phyloP scores from a whole-genome alignment of 2,797 vertebrate genomes.

The Psittacula echo region DNA sequence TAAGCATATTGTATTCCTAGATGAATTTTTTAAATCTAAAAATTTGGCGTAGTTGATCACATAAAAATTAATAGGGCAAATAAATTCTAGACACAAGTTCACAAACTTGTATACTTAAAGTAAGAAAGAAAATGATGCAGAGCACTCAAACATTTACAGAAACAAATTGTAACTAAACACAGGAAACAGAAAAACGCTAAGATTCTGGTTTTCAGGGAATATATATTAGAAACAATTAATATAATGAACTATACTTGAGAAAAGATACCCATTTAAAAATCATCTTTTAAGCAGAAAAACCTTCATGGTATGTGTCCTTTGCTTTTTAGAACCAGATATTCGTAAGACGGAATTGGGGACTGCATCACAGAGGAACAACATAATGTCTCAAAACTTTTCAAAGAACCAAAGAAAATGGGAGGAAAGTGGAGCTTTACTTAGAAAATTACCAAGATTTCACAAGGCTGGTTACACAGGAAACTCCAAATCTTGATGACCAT shows the following conservation, averaged over 20 bases:
- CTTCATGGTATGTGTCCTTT: not conserved
- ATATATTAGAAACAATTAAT: not conserved
- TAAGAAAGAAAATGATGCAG: not conserved
- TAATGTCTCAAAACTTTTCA: not conserved
- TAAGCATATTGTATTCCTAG: not conserved
- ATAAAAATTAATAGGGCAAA: not conserved
- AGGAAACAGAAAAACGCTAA: not conserved
- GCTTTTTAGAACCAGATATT: not conserved
- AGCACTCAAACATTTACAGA: not conserved
- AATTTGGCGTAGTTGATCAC: not conserved
- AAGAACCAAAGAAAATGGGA: not conserved
- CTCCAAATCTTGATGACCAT: not conserved
- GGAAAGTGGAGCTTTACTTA: not conserved
- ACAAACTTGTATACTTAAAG: not conserved
- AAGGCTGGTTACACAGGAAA: not conserved
- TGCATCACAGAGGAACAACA: not conserved
- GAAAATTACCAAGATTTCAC: not conserved
- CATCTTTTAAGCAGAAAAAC: not conserved
- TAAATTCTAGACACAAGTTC: not conserved
- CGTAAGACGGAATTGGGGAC: not conserved
- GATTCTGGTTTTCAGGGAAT: not conserved
- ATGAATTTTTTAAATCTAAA: not conserved
- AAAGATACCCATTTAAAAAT: not conserved
- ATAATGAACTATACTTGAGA: not conserved
- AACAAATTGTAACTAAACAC: not conserved